Base-by-base conservation (phyloP, 30 jellyfish, hydroid and myxozoan genomes). In the Haliclystus octoradiatus region DNA sequence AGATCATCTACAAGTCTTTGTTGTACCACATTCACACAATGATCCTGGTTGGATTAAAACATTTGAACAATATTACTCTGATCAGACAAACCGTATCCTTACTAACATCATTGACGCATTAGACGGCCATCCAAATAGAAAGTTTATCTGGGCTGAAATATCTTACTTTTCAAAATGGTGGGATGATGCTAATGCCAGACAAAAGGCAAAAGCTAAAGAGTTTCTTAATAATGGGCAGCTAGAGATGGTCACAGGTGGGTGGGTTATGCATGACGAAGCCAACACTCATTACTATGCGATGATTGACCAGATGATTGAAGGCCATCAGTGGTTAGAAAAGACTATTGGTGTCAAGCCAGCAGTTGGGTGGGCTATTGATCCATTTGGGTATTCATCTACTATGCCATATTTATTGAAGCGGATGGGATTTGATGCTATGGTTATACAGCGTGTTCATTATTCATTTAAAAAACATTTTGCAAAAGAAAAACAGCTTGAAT, bases 1-100 rank as follows among this genome's bases (percentile, higher is more conserved):
- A 51, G 70, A 85, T 51, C 34, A 77, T 67, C 70, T 85, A 27
- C 65, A 71, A 40, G 84, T 85, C 1, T 85, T 85, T 57, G 96
- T 85, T 25, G 69, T 73, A 62, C 96, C 96, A 0, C 96, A 85
- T 52, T 85, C 93, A 0, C 96, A 85, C 70, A 85, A 85, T 66
- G 96, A 85, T 68, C 96, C 96, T 32, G 96, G 96, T 3, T 85
- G 96, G 96, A 34, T 86, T 31, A 86, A 78, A 57, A 86, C 96
- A 5, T 85, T 86, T 12, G 81, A 73, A 30, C 92, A 79, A 57
- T 86, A 86, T 52, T 86, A 71, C 71, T 71, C 69, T 31, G 94
- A 78, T 25, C 96, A 86, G 66, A 86, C 96, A 31, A 53, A 80
- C 24, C 88, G 79, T 40, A 86, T 86, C 28, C 57, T 86, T 3